phyloP scores from a whole-genome alignment of 1,140 invertebrate genomes.

The Himalopsyche phryganea region DNA sequence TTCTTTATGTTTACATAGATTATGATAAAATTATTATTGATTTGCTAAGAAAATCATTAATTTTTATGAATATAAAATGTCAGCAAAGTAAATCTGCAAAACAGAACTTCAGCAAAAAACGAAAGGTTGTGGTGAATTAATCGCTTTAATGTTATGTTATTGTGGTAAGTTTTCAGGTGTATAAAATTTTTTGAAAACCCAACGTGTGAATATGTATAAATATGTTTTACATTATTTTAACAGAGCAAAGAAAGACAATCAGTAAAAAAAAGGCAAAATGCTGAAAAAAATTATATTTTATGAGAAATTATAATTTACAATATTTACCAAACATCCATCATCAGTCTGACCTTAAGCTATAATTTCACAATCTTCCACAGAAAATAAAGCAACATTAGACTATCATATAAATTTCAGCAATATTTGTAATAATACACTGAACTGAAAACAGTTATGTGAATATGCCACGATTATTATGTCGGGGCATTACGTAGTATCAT shows the following conservation, averaged over 20 bases:
- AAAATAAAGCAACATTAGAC: constrained; percentile 58
- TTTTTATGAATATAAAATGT: too few species aligned
- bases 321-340: constrained; percentile 56
- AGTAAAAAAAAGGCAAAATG: constrained; percentile 35
- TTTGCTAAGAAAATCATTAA: too few species aligned
- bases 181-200: too few species aligned
- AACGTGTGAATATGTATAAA: too few species aligned
- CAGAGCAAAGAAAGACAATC: not conserved
- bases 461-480: constrained; percentile 30
- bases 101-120: too few species aligned
- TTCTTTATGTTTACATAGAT: too few species aligned
- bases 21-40: too few species aligned
- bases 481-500: constrained; percentile 30
- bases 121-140: too few species aligned
- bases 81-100: too few species aligned
- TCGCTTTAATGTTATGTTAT: too few species aligned
- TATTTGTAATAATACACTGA: constrained; percentile 50
- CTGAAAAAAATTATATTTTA: constrained; percentile 60
- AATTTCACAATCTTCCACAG: constrained; percentile 56
- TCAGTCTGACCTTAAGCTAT: constrained; percentile 57
- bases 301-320: constrained; percentile 60
- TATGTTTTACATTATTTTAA: too few species aligned
- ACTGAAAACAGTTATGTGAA: constrained; percentile 37
- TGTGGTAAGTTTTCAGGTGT: too few species aligned
- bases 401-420: constrained; percentile 56